Evolutionary conservation across 2,888 invertebrate species (phyloP).

Genomic region (Eilema depressum): DNA sequence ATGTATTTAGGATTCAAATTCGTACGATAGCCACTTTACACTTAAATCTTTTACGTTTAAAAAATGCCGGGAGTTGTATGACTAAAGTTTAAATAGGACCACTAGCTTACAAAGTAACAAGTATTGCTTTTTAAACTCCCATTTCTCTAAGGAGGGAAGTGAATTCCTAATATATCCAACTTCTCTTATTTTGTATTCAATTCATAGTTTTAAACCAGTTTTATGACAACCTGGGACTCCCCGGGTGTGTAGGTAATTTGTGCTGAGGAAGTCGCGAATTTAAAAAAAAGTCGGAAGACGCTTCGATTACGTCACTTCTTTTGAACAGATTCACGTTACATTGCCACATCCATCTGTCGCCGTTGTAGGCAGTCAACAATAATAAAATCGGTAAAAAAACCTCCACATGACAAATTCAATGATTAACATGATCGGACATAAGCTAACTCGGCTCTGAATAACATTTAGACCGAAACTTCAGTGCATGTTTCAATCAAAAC

Average conservation of each 20-base stretch:
- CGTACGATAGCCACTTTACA: constrained; percentile 23
- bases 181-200: neutral
- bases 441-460: neutral
- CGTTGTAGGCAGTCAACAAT: constrained; percentile 14
- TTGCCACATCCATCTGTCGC: constrained; percentile 1
- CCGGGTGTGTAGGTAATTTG: no score
- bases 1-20: constrained; percentile 40
- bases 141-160: neutral
- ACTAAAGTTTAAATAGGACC: neutral
- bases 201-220: neutral
- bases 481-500: constrained; percentile 12
- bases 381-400: constrained; percentile 9
- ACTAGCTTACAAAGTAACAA: neutral
- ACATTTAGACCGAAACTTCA: constrained; percentile 4
- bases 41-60: neutral
- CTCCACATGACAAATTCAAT: constrained; percentile 9
- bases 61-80: neutral
- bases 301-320: neutral
- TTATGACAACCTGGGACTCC: no score
- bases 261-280: neutral
- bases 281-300: neutral
- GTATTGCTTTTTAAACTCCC: constrained; percentile 2
- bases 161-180: neutral
- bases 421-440: constrained; percentile 10
- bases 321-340: constrained; percentile 14